Evolutionary conservation across 1,140 invertebrate species (phyloP).

Genomic region (Parasteatoda tepidariorum): DNA sequence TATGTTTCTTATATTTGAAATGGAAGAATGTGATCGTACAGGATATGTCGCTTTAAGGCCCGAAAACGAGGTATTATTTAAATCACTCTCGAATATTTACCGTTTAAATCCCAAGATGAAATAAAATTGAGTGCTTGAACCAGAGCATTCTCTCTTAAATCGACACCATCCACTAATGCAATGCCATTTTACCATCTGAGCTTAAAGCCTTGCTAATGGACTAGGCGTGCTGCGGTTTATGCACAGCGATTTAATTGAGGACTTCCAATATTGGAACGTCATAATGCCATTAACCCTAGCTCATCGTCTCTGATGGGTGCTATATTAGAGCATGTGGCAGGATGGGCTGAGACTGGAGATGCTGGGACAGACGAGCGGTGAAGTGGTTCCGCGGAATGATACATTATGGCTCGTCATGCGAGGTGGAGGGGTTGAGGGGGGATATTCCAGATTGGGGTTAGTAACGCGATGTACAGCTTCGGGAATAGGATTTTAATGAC

Average conservation of each 20-base stretch:
- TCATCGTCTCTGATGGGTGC: constrained; percentile 30
- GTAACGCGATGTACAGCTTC: not conserved
- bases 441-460: not conserved
- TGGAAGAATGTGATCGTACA: too few species aligned
- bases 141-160: not conserved
- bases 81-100: not conserved
- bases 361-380: not conserved
- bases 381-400: constrained; percentile 17
- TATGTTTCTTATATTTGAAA: not conserved
- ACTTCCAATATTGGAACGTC: constrained; percentile 24
- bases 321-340: constrained; percentile 9
- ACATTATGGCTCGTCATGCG: constrained; percentile 17
- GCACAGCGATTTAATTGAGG: constrained; percentile 24
- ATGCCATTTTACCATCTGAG: constrained; percentile 19
- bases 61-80: not conserved
- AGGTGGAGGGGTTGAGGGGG: not conserved
- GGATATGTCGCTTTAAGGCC: too few species aligned
- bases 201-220: constrained; percentile 13
- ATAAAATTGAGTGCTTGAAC: not conserved
- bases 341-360: not conserved
- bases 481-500: constrained; percentile 23
- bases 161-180: constrained; percentile 15
- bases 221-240: constrained; percentile 3
- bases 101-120: not conserved
- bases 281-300: constrained; percentile 25